Percentiles rank a stretch among this genome's conserved stretches.
These are phyloP conservation scores for Coptodon bakossiorum DNA, from an alignment of 2,113 vertebrate genomes.

Conservation along the genomic window DNA sequence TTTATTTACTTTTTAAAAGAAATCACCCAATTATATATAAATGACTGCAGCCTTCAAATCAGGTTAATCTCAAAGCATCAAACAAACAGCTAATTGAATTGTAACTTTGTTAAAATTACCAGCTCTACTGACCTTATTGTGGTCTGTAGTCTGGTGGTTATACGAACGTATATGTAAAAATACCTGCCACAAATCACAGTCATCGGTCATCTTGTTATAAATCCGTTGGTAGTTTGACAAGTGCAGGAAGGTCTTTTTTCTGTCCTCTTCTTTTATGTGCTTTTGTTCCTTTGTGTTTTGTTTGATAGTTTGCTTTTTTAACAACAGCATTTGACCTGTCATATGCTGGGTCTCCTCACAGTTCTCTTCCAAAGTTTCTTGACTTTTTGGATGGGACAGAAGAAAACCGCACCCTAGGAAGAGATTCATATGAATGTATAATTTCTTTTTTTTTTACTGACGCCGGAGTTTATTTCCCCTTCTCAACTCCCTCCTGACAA, in stretches of 20 bases:
- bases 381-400: background rate
- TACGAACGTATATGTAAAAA: background rate
- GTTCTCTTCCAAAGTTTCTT: background rate
- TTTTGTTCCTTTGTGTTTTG: background rate
- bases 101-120: background rate
- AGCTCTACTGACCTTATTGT: background rate
- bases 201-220: conserved; percentile 18
- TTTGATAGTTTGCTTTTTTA: background rate
- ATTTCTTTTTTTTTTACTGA: background rate
- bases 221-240: background rate
- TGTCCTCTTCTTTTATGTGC: background rate
- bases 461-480: background rate
- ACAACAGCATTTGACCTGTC: conserved; percentile 32
- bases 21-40: background rate
- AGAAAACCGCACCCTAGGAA: conserved; percentile 2
- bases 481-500: conserved; percentile 16
- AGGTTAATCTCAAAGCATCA: background rate
- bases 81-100: background rate
- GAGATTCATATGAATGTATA: background rate
- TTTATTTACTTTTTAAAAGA: background rate
- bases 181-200: conserved; percentile 3
- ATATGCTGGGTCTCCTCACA: background rate
- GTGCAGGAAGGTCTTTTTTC: background rate
- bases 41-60: background rate
- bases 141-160: background rate